phyloP scores from a whole-genome alignment of 2,113 vertebrate genomes.

The Calonectris borealis region DNA sequence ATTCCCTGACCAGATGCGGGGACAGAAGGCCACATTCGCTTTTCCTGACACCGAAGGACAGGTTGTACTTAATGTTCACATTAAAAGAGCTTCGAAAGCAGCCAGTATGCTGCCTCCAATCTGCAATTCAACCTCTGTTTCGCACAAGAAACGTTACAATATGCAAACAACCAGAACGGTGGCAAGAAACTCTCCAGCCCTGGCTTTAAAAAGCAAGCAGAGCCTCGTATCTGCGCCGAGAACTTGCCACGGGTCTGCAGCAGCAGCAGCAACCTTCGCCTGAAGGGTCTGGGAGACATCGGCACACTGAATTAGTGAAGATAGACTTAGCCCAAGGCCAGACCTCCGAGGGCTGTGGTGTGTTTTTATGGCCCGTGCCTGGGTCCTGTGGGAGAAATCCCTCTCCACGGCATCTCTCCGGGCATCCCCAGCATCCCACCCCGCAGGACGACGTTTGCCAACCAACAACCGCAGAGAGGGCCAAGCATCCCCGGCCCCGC shows the following conservation, averaged over 20 bases:
- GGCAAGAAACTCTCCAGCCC: background rate
- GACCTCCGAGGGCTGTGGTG: background rate
- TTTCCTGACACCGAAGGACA: background rate
- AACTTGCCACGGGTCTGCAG: background rate
- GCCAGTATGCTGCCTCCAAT: accelerated
- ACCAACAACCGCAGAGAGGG: background rate
- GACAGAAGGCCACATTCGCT: background rate
- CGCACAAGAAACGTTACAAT: background rate
- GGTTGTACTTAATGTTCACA: background rate
- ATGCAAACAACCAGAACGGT: background rate
- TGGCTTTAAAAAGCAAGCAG: background rate
- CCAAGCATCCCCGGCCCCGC: background rate
- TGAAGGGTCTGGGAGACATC: accelerated
- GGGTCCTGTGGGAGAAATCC: background rate
- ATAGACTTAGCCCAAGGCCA: background rate
- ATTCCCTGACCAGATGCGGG: background rate
- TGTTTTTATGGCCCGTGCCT: background rate
- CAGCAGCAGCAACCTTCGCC: background rate
- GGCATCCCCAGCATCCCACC: background rate
- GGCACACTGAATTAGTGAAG: background rate
- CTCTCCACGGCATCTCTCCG: background rate
- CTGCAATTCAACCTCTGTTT: background rate
- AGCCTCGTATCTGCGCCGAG: no score
- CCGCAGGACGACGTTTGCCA: accelerated
- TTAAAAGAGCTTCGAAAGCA: background rate